These are phyloP conservation scores for Todus mexicanus DNA, from an alignment of 2,797 vertebrate genomes.

Conservation along the genomic window DNA sequence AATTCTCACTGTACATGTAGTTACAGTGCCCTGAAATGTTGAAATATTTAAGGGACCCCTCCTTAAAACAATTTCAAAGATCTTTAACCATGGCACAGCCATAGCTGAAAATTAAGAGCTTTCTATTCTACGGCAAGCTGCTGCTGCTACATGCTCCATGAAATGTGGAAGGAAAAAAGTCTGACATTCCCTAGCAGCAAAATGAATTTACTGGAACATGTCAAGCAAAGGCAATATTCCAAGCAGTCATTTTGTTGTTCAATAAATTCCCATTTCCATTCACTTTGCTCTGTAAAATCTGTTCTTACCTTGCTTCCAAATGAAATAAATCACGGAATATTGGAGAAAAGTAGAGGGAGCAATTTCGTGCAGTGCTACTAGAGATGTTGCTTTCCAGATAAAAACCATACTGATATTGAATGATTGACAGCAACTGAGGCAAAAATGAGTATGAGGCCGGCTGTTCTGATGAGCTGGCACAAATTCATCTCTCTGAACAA, in stretches of 20 bases:
- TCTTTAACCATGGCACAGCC: neutral
- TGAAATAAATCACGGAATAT: conserved; percentile 5
- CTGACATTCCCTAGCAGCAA: conserved; percentile 11
- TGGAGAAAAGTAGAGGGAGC: neutral
- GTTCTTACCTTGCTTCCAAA: neutral
- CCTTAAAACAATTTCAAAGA: neutral
- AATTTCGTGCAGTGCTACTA: conserved; percentile 3
- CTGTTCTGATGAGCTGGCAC: neutral
- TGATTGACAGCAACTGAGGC: neutral
- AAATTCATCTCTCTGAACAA: conserved; percentile 8
- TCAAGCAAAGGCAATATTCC: neutral
- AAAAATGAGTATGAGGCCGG: neutral
- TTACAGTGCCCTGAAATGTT: neutral
- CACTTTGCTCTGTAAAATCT: neutral
- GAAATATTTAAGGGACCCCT: neutral
- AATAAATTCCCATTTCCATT: neutral
- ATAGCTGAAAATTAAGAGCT: neutral
- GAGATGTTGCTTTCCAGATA: neutral
- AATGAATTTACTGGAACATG: neutral
- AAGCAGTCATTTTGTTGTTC: neutral
- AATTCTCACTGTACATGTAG: neutral
- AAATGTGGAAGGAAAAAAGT: neutral
- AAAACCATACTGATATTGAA: neutral
- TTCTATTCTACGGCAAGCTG: neutral
- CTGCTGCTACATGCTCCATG: neutral